A percentile compares a stretch with the other conserved stretches of the same genome.
Conservation (phyloP, 2,113 vertebrate species). For the Peromyscus polionotus region DNA sequence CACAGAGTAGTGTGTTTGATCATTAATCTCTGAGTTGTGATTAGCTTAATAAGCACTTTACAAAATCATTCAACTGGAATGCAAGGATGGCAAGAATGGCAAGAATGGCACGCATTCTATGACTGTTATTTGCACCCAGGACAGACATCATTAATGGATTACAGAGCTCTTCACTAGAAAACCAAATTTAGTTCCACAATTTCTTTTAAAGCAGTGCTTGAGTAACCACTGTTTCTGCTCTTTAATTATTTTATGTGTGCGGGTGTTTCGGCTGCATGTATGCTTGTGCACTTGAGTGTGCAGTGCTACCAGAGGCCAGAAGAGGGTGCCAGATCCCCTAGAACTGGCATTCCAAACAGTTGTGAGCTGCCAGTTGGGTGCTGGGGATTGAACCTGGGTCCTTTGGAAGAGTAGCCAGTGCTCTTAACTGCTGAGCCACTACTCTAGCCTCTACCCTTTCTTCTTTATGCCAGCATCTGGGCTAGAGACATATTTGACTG, state of each 20-base stretch:
- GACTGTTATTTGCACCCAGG: neutral
- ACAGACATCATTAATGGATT: slow-evolving; percentile 33
- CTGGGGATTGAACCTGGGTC: neutral
- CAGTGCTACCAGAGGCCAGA: neutral
- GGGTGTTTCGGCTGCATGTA: neutral
- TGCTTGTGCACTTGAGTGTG: neutral
- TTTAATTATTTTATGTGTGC: neutral
- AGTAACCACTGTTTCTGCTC: neutral
- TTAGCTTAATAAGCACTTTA: neutral
- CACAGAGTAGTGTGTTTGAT: neutral
- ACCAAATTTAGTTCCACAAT: neutral
- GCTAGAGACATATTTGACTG: neutral
- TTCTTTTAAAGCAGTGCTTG: neutral
- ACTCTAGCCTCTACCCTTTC: neutral
- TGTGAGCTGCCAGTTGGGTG: neutral
- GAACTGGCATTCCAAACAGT: neutral
- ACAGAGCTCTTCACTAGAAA: neutral
- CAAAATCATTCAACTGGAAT: neutral
- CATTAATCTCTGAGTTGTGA: neutral
- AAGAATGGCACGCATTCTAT: accelerated
- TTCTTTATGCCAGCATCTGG: slow-evolving; percentile 10
- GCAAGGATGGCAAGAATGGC: neutral
- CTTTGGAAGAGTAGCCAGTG: neutral
- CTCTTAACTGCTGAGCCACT: neutral
- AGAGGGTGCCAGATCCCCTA: neutral